phyloP scores from a whole-genome alignment of 2,888 invertebrate genomes.

The Drosophila buzzatii region DNA sequence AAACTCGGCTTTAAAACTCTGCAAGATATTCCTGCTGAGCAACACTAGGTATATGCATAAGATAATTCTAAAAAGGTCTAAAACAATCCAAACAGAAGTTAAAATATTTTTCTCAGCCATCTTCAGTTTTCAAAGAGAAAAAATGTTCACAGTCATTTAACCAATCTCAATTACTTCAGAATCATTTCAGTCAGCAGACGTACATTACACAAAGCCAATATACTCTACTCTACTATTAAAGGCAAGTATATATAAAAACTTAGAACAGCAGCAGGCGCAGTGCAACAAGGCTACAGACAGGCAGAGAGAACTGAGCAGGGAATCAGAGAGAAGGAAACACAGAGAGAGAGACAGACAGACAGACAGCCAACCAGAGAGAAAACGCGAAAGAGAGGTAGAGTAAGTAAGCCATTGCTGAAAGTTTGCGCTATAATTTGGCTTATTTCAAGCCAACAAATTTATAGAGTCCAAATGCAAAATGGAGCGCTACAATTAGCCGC shows the following conservation, averaged over 20 bases:
- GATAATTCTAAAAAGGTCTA: no score
- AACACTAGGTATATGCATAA: no score
- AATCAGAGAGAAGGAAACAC: not conserved
- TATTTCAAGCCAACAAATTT: conserved; percentile 71
- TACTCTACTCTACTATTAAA: not conserved
- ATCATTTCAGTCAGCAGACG: no score
- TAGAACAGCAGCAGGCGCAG: conserved; percentile 57
- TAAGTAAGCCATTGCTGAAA: conserved; percentile 38
- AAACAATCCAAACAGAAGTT: no score
- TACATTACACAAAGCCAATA: not conserved
- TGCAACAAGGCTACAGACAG: conserved; percentile 57
- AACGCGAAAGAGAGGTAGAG: conserved; percentile 9
- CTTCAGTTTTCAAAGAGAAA: no score
- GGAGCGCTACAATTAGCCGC: conserved; percentile 63
- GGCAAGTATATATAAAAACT: conserved; percentile 36
- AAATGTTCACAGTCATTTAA: no score
- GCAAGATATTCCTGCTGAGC: no score
- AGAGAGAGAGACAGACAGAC: conserved; percentile 5
- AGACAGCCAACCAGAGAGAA: not conserved
- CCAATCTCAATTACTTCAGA: no score
- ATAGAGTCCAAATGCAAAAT: conserved; percentile 77
- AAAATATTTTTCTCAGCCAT: no score
- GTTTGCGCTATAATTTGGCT: conserved; percentile 75
- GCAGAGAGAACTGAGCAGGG: not conserved
- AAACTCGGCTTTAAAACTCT: no score